Evolutionary conservation across 2,888 invertebrate genomes (phyloP).

Genomic region (Malachius bipustulatus): DNA sequence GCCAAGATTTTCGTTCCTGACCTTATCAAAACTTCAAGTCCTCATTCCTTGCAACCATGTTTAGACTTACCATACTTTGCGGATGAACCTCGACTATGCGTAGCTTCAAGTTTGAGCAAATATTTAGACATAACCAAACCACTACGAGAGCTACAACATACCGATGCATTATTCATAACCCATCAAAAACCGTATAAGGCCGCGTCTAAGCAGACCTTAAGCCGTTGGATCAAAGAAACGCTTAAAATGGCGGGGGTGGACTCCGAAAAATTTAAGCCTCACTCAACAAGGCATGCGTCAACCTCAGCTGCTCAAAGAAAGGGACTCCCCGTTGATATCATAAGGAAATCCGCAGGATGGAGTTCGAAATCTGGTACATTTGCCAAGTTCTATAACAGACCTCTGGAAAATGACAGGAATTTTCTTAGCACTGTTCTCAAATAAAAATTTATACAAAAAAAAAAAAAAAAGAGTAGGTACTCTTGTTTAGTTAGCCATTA

Average conservation of each 20-base stretch:
- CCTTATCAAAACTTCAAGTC: conserved; percentile 16
- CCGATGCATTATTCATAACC: conserved; percentile 16
- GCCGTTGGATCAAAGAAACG: conserved; percentile 19
- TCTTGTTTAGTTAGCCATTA: too few species aligned
- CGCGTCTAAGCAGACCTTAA: conserved; percentile 17
- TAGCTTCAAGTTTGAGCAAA: conserved; percentile 10
- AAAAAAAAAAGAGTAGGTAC: too few species aligned
- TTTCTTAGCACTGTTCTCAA: too few species aligned
- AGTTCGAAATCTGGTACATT: conserved; percentile 15
- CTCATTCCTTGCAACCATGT: conserved; percentile 11
- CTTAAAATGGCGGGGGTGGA: conserved; percentile 18
- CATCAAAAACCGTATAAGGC: conserved; percentile 16
- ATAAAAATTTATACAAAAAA: too few species aligned
- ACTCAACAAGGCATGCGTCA: conserved; percentile 21
- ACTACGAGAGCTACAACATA: conserved; percentile 8
- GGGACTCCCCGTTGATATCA: conserved; percentile 19
- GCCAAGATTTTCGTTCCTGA: conserved; percentile 18
- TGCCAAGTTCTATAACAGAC: conserved; percentile 20
- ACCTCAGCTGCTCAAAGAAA: conserved; percentile 19
- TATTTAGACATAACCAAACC: conserved; percentile 14
- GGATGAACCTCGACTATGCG: conserved; percentile 14
- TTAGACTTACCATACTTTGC: conserved; percentile 15
- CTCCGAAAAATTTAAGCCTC: conserved; percentile 16
- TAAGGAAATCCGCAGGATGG: conserved; percentile 19
- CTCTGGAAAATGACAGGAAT: too few species aligned